Conservation (phyloP, 1,140 invertebrate species). For the Lordiphosa stackelbergi region DNA sequence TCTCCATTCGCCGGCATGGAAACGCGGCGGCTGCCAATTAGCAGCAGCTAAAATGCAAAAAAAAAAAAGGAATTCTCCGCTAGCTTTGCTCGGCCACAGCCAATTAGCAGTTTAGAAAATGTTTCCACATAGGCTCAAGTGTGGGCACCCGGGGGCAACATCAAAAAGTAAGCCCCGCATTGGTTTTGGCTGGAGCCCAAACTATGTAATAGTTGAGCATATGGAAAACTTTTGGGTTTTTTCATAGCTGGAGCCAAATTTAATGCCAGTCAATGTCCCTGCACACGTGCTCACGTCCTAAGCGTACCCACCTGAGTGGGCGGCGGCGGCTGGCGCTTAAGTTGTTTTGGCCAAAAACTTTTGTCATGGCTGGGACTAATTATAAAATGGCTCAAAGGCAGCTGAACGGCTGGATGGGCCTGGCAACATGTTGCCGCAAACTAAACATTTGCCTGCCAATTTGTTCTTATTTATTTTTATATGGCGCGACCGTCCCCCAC, state of each 20-base stretch:
- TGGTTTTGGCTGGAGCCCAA: conserved; percentile 45
- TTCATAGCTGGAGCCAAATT: conserved; percentile 57
- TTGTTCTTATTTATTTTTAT: conserved; percentile 76
- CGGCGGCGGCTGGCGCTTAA: conserved; percentile 44
- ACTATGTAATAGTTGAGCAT: conserved; percentile 69
- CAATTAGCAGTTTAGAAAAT: conserved; percentile 69
- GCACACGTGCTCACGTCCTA: conserved; percentile 1
- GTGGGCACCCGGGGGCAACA: conserved; percentile 15
- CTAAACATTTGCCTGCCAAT: conserved; percentile 73
- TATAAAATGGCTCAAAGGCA: conserved; percentile 75
- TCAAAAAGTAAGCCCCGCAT: conserved; percentile 29
- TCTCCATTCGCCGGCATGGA: background rate
- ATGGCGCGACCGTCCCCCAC: conserved; percentile 3
- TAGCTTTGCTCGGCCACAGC: conserved; percentile 31
- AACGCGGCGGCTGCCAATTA: conserved; percentile 45
- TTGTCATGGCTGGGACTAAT: conserved; percentile 74
- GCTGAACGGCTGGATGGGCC: conserved; percentile 30
- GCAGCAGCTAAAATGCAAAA: conserved; percentile 11
- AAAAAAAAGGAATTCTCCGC: background rate
- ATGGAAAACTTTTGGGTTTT: conserved; percentile 56
- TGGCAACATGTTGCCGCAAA: conserved; percentile 56
- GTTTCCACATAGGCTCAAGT: conserved; percentile 21
- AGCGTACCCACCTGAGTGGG: conserved; percentile 44
- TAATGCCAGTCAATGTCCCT: conserved; percentile 17
- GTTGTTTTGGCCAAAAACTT: conserved; percentile 71